Conservation (phyloP, 2,888 invertebrate species). For the Carabus problematicus region DNA sequence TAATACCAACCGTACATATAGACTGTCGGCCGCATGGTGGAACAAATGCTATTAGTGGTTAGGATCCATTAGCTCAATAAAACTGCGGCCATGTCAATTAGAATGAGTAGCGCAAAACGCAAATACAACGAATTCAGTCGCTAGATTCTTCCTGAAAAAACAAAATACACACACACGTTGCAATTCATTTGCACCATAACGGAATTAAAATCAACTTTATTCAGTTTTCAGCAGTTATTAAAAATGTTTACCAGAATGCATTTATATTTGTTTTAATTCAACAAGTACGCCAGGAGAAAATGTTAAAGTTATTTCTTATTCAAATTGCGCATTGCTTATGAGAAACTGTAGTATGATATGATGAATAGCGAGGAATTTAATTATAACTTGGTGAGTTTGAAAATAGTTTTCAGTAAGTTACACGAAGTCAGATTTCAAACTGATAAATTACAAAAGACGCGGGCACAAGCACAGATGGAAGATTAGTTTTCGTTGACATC, state of each 20-base stretch:
- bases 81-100: slow-evolving; percentile 40
- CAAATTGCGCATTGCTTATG: background rate
- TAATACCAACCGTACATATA: background rate
- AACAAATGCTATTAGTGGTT: slow-evolving; percentile 42
- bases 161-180: too few species aligned
- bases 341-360: background rate
- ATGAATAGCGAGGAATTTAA: background rate
- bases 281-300: background rate
- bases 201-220: background rate
- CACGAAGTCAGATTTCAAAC: background rate
- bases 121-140: too few species aligned
- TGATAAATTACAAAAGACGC: slow-evolving; percentile 2
- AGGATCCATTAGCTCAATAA: slow-evolving; percentile 39
- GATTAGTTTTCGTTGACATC: too few species aligned
- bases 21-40: slow-evolving; percentile 20
- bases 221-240: background rate
- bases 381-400: background rate
- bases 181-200: background rate
- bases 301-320: too few species aligned
- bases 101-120: slow-evolving; percentile 7
- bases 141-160: too few species aligned
- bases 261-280: background rate
- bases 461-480: too few species aligned
- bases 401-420: background rate
- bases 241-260: background rate